Percentiles rank a stretch among this genome's conserved stretches.
Conservation (phyloP, 1,140 invertebrate genomes). For the Bradysia coprophila region DNA sequence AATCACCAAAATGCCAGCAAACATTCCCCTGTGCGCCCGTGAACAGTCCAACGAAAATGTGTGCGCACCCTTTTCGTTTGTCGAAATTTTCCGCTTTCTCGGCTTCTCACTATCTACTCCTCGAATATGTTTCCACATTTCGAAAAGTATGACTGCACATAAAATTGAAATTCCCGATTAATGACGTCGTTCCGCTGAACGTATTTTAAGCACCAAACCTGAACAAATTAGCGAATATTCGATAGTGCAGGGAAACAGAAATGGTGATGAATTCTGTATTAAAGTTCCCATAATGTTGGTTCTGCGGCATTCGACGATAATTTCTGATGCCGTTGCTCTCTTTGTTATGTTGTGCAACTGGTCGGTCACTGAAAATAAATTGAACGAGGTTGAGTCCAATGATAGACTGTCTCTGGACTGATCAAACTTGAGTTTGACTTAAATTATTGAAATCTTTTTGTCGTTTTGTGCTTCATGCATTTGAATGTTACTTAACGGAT, state of each 20-base stretch:
- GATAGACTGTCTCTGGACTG: no score
- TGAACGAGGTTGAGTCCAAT: no score
- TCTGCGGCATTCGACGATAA: conserved; percentile 14
- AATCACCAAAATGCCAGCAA: conserved; percentile 57
- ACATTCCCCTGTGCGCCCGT: conserved; percentile 53
- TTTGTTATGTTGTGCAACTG: not conserved
- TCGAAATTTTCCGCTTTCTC: conserved; percentile 1
- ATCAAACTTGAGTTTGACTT: no score
- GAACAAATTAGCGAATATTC: conserved; percentile 55
- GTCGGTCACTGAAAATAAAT: not conserved
- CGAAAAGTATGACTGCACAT: conserved; percentile 58
- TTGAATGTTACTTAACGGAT: no score
- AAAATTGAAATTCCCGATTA: no score
- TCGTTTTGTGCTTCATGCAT: no score
- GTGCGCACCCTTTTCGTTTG: conserved; percentile 21
- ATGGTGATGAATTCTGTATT: conserved; percentile 54
- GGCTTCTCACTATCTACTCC: not conserved
- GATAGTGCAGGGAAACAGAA: conserved; percentile 71
- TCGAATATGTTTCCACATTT: conserved; percentile 48
- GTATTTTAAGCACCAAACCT: no score
- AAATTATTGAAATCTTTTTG: no score
- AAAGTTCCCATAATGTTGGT: conserved; percentile 38
- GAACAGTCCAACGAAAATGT: conserved; percentile 71
- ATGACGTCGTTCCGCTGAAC: no score
- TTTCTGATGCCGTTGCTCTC: not conserved